A percentile compares a stretch with the other conserved stretches of the same genome.
Evolutionary conservation across 2,888 invertebrate genomes (phyloP).

Genomic region (Drosophila quinaria): DNA sequence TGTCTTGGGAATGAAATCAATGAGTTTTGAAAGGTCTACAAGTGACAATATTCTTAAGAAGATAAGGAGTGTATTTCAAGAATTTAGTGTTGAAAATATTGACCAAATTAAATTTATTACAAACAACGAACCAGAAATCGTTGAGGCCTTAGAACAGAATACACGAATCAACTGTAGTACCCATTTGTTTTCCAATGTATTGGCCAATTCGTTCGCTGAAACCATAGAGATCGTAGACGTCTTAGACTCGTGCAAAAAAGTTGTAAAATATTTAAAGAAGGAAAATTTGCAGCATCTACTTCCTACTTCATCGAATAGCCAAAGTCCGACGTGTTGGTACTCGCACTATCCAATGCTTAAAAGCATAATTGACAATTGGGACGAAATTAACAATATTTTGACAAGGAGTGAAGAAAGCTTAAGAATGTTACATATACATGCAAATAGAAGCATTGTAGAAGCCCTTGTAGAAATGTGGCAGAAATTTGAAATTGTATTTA

Average conservation of each 20-base stretch:
- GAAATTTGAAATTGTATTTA: constrained; percentile 2
- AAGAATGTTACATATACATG: constrained; percentile 1
- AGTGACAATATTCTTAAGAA: constrained; percentile 9
- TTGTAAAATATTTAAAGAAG: constrained; percentile 22
- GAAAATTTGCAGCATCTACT: neutral
- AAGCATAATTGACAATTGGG: constrained; percentile 11
- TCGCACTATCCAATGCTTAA: constrained; percentile 11
- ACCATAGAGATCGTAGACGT: constrained; percentile 3
- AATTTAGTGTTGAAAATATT: constrained; percentile 3
- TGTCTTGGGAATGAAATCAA: constrained; percentile 23
- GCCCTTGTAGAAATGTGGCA: constrained; percentile 1
- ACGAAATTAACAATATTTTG: constrained; percentile 4
- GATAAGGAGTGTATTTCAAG: constrained; percentile 9
- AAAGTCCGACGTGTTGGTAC: constrained; percentile 3
- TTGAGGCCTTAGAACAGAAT: constrained; percentile 4
- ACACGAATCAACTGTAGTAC: constrained; percentile 17
- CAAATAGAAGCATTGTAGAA: neutral
- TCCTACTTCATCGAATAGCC: neutral
- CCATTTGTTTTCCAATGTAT: constrained; percentile 25
- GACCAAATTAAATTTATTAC: constrained; percentile 23
- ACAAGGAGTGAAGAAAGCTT: neutral
- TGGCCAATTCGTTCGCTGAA: constrained; percentile 11
- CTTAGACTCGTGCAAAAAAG: constrained; percentile 7
- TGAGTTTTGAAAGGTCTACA: constrained; percentile 16
- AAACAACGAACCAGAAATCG: neutral